Evolutionary conservation across 2,888 invertebrate species (phyloP), one percentile per base, ranked within the genome.

Genomic region (Cistogaster globosa): DNA sequence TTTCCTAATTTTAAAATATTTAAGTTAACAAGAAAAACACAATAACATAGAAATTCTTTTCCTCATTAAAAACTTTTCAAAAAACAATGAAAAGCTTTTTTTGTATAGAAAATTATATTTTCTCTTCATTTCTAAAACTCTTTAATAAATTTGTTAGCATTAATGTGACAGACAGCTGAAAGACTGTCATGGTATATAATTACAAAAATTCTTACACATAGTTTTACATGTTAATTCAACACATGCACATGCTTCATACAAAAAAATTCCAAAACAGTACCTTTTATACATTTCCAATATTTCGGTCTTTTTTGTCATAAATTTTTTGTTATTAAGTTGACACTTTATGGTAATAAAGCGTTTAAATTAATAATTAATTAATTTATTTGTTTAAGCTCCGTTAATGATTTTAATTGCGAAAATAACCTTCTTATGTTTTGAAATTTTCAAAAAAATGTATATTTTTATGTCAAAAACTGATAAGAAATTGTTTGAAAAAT

Each of bases 141-240:
- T 55, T 55, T 42, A 69, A 69, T 78, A 78, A 71, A 62, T 45
- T 63, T 42, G 55, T 55, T 53, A 62, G 20, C 62, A 62, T 55
- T 12, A 69, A 78, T 55, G 69, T 71, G 63, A 79, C 71, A 71
- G 63, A 79, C 71, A 63, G 63, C 69, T 71, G 62, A 55, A 55
- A 79, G 55, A 8, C 6, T 32, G 32, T 32, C 6, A 32, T 32
- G 32, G 32, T 32, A 32, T 5, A 7, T 7, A 2, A 32, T 7
- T 32, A 32, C 32, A 8, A 32, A 32, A 32, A 32, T 6, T 7
- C 6, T 32, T 5, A 32, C 8, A 32, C 32, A 32, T 32, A 26
- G 4, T 2, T 26, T 45, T 53, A 78, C 38, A 22, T 7, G 12
- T 3, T 45, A 18, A 71, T 6, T 4, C 5, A 0, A 42, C 12